A percentile compares a stretch with the other conserved stretches of the same genome.
phyloP scores from a whole-genome alignment of 2,113 vertebrate genomes.

The Opisthocomus hoazin region DNA sequence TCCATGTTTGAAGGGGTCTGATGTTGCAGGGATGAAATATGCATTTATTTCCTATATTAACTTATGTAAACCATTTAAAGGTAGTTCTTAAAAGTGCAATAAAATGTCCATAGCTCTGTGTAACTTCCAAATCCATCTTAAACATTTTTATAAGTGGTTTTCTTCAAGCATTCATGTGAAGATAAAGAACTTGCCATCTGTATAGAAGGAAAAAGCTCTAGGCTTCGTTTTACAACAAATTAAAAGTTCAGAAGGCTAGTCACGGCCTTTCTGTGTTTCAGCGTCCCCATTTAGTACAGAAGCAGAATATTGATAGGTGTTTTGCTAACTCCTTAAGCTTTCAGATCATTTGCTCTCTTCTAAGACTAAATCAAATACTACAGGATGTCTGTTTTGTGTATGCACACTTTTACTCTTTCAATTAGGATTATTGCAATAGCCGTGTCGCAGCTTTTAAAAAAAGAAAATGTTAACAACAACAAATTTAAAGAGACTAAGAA shows the following conservation, averaged over 20 bases:
- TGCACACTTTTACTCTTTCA: not conserved
- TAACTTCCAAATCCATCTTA: not conserved
- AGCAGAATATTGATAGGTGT: not conserved
- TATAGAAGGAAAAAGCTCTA: not conserved
- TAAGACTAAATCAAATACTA: not conserved
- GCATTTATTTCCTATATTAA: not conserved
- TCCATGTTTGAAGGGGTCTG: not conserved
- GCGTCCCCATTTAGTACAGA: not conserved
- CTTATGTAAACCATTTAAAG: not conserved
- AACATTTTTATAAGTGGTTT: not conserved
- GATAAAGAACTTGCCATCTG: not conserved
- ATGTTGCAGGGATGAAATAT: not conserved
- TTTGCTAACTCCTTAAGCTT: not conserved
- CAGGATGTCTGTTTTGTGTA: not conserved
- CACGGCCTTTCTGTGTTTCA: not conserved
- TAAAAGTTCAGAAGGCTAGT: not conserved
- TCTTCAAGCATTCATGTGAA: not conserved
- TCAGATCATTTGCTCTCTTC: not conserved
- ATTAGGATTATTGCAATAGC: not conserved
- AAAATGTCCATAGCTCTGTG: not conserved
- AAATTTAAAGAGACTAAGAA: not conserved
- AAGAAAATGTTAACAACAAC: not conserved
- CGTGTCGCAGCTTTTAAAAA: not conserved
- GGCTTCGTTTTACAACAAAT: not conserved
- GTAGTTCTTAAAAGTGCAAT: not conserved